These are phyloP conservation scores for Blastobasis lacticolella DNA, from an alignment of 2,888 invertebrate species.

Conservation along the genomic window DNA sequence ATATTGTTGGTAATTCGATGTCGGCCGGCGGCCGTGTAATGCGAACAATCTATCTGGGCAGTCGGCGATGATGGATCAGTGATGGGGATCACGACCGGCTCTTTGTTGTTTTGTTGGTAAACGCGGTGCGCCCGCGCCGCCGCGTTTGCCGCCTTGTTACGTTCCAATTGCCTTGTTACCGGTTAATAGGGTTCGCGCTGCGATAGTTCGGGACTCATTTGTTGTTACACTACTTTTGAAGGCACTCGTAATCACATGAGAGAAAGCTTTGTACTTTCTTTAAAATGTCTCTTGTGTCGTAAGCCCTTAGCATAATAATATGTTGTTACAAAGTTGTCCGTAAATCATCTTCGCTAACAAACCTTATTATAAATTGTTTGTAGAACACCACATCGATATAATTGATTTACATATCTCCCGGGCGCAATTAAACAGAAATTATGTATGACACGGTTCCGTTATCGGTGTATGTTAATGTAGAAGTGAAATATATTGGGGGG, in stretches of 20 bases:
- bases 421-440: no score
- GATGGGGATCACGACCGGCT: conserved; percentile 64
- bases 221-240: no score
- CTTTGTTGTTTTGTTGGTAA: conserved; percentile 62
- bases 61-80: conserved; percentile 59
- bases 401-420: no score
- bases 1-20: conserved; percentile 58
- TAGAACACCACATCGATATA: no score
- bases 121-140: conserved; percentile 47
- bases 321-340: no score
- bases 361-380: no score
- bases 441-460: conserved; percentile 12
- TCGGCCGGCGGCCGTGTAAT: conserved; percentile 51
- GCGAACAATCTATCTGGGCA: conserved; percentile 59
- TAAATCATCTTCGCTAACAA: no score
- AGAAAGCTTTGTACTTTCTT: no score
- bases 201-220: conserved; percentile 27
- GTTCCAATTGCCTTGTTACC: conserved; percentile 54
- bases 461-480: conserved; percentile 37
- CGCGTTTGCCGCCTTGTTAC: conserved; percentile 58
- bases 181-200: conserved; percentile 45
- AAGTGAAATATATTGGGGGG: conserved; percentile 28
- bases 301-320: no score
- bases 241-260: no score
- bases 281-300: no score